Conservation (phyloP, 2,888 invertebrate genomes). For the Hydriomena furcata region DNA sequence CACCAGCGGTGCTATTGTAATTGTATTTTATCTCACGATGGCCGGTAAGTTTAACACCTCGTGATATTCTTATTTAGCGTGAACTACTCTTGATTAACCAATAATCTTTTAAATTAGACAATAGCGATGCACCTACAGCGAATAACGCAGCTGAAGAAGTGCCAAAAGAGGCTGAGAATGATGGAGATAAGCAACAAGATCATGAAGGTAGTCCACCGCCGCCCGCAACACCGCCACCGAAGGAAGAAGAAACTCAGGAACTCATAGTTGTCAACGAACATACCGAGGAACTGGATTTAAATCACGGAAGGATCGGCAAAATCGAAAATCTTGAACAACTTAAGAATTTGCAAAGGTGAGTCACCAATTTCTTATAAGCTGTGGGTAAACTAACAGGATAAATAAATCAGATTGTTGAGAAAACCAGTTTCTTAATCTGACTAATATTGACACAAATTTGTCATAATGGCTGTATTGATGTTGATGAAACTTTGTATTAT, state of each 20-base stretch:
- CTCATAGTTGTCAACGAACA: constrained; percentile 86
- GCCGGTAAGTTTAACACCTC: constrained; percentile 37
- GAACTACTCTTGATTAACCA: constrained; percentile 3
- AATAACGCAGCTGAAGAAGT: constrained; percentile 42
- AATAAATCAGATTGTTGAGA: not conserved
- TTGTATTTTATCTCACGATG: too few species aligned
- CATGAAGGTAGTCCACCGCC: constrained; percentile 54
- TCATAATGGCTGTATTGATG: too few species aligned
- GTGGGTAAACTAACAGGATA: not conserved
- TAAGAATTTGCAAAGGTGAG: constrained; percentile 86
- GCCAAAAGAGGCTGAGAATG: constrained; percentile 26
- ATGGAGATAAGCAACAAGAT: constrained; percentile 28
- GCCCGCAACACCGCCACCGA: constrained; percentile 55
- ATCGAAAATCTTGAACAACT: constrained; percentile 93
- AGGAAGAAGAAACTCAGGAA: constrained; percentile 78
- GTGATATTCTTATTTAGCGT: not conserved
- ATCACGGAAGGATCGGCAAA: constrained; percentile 93
- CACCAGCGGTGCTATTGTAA: too few species aligned
- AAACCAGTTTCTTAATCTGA: not conserved
- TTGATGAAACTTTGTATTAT: too few species aligned
- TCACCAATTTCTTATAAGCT: not conserved
- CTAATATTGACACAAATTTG: too few species aligned
- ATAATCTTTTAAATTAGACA: constrained; percentile 41
- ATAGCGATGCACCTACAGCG: constrained; percentile 46
- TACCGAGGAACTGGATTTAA: constrained; percentile 91